Evolutionary conservation across 2,888 invertebrate genomes (phyloP).

Genomic region (Sphecodes monilicornis): DNA sequence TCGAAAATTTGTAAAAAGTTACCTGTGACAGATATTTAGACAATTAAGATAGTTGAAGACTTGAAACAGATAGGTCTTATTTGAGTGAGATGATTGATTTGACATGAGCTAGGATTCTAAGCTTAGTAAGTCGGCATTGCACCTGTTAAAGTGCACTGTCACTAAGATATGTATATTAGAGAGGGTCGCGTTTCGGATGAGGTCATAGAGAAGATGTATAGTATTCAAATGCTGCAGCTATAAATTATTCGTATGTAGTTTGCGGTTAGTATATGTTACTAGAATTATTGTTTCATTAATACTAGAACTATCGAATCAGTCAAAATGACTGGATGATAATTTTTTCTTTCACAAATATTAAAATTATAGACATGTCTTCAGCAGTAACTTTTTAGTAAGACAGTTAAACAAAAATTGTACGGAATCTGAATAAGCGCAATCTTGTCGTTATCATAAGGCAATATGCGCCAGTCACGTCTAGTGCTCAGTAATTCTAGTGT

Average conservation of each 20-base stretch:
- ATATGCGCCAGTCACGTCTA: too few relatives aligned
- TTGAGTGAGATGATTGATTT: background rate
- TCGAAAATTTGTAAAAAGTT: background rate
- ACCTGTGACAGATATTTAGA: background rate
- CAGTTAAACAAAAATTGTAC: too few relatives aligned
- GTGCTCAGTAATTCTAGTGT: too few relatives aligned
- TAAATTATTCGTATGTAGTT: background rate
- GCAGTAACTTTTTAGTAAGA: too few relatives aligned
- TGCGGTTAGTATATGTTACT: background rate
- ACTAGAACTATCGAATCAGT: too few relatives aligned
- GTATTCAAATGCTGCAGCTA: background rate
- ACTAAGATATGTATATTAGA: background rate
- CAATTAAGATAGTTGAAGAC: background rate
- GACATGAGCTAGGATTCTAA: too few relatives aligned
- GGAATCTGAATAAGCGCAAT: too few relatives aligned
- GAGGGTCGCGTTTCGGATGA: background rate
- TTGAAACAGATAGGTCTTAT: background rate
- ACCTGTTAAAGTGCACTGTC: background rate
- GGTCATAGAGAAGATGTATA: background rate
- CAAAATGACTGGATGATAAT: too few relatives aligned
- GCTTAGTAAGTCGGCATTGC: background rate
- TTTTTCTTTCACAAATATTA: too few relatives aligned
- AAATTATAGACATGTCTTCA: too few relatives aligned
- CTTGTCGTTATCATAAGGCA: too few relatives aligned
- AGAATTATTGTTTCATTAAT: background rate